phyloP scores from a whole-genome alignment of 2,797 vertebrate species.

The Sebastes goodei region DNA sequence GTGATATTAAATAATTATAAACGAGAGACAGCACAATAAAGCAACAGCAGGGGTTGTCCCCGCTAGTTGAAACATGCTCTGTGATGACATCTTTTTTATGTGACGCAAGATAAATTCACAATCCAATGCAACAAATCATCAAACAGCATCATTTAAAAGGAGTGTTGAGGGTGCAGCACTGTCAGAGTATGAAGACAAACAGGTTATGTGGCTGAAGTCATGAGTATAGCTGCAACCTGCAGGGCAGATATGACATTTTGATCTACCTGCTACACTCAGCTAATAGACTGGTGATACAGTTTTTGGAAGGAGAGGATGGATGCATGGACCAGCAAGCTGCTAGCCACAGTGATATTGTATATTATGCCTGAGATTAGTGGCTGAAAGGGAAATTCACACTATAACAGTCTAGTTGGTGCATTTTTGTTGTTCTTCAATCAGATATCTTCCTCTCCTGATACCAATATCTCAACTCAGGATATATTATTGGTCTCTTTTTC shows the following conservation, averaged over 20 bases:
- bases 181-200: constrained; percentile 30
- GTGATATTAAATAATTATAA: neutral
- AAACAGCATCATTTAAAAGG: neutral
- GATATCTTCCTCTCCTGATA: too few species aligned
- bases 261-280: neutral
- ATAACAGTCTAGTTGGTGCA: too few species aligned
- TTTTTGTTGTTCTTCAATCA: too few species aligned
- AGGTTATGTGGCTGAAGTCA: constrained; percentile 26
- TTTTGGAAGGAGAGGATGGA: neutral
- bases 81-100: neutral
- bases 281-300: neutral
- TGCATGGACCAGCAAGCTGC: neutral
- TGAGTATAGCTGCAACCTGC: neutral
- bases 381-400: too few species aligned
- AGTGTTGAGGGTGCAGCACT: neutral
- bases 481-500: too few species aligned
- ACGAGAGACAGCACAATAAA: neutral
- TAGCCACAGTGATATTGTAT: neutral
- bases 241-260: neutral
- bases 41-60: neutral
- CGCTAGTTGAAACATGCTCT: neutral
- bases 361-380: too few species aligned
- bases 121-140: neutral
- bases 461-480: too few species aligned
- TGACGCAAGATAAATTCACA: neutral